Evolutionary conservation across 2,888 invertebrate genomes (phyloP).

Genomic region (Rotaria socialis): DNA sequence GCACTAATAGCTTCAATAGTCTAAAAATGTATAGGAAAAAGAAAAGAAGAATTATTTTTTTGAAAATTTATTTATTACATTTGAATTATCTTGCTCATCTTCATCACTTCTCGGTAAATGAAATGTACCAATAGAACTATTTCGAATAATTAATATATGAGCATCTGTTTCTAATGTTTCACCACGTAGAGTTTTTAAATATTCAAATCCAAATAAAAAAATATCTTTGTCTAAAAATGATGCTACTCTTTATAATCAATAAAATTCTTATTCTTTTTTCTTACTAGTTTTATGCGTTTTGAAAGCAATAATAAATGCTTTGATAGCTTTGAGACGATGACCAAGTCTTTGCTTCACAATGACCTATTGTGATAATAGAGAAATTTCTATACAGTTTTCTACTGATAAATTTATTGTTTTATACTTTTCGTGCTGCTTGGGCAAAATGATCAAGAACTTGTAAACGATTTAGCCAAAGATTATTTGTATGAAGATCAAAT

Average conservation of each 20-base stretch:
- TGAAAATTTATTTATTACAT: neutral
- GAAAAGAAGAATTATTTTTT: neutral
- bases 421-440: constrained; percentile 57
- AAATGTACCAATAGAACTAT: constrained; percentile 39
- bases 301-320: constrained; percentile 40
- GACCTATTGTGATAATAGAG: neutral
- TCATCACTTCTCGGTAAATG: constrained; percentile 39
- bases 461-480: constrained; percentile 55
- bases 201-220: neutral
- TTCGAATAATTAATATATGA: constrained; percentile 30
- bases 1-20: constrained; percentile 55
- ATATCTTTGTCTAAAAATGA: neutral
- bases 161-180: constrained; percentile 41
- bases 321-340: constrained; percentile 21
- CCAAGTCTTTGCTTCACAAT: constrained; percentile 35
- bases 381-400: too few relatives aligned
- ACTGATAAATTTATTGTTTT: neutral
- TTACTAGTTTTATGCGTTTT: constrained; percentile 20
- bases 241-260: too few relatives aligned
- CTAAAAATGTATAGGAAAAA: constrained; percentile 46
- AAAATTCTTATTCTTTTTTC: neutral
- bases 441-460: constrained; percentile 52
- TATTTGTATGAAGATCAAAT: constrained; percentile 57
- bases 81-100: constrained; percentile 32
- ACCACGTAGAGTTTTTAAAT: constrained; percentile 31